A percentile compares a stretch with the other conserved stretches of the same genome.
Conservation (phyloP, 1,140 invertebrate genomes). For the Bombus picipes region DNA sequence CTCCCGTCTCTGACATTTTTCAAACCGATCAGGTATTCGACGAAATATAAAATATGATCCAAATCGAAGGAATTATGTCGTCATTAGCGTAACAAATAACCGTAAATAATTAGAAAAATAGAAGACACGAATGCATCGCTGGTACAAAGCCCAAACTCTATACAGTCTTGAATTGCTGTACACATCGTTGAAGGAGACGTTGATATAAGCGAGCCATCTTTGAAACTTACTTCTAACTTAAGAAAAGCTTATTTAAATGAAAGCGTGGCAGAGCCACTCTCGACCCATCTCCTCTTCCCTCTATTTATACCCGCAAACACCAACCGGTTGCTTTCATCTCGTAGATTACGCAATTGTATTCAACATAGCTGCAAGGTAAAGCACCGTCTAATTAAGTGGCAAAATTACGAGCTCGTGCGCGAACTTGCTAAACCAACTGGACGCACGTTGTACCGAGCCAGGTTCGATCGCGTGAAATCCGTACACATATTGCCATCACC, state of each 20-base stretch:
- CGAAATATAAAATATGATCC: background rate
- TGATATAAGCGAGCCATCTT: conserved; percentile 49
- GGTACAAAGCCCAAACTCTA: background rate
- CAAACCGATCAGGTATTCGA: background rate
- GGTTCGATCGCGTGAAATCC: background rate
- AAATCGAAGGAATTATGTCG: background rate
- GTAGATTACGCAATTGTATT: conserved; percentile 1
- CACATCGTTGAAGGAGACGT: conserved; percentile 8
- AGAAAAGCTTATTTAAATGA: conserved; percentile 56
- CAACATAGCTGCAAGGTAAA: conserved; percentile 20
- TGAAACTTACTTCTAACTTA: conserved; percentile 63
- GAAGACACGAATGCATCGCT: background rate
- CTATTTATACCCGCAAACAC: conserved; percentile 37
- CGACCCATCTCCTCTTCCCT: background rate
- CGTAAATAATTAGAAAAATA: background rate
- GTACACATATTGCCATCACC: background rate
- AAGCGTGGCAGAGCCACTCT: background rate
- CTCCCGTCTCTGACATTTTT: background rate
- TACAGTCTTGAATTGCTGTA: background rate
- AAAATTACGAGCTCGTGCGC: conserved; percentile 51
- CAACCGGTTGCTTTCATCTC: conserved; percentile 46
- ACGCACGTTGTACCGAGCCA: background rate
- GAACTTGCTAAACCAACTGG: conserved; percentile 40
- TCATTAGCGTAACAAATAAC: background rate
- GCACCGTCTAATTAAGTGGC: conserved; percentile 41